Conservation (phyloP, 2,797 vertebrate species). For the Rhinella marina region DNA sequence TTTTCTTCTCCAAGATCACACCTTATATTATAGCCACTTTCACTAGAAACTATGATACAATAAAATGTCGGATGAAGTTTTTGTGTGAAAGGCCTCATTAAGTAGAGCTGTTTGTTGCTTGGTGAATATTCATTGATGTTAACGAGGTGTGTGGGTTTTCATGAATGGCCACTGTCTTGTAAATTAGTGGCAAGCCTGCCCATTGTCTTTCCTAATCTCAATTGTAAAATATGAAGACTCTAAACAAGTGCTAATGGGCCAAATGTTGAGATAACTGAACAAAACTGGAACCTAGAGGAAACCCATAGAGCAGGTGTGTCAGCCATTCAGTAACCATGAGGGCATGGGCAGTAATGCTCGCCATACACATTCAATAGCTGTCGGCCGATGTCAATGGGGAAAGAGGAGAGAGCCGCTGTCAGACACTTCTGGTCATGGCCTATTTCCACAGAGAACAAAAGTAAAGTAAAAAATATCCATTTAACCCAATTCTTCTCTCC, state of each 20-base stretch:
- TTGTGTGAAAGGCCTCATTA: constrained; percentile 72
- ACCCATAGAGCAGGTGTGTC: background rate
- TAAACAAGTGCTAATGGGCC: constrained; percentile 71
- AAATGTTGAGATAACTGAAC: constrained; percentile 69
- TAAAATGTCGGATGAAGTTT: constrained; percentile 3
- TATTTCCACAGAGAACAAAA: too few species aligned
- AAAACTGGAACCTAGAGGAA: background rate
- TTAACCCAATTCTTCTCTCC: too few species aligned
- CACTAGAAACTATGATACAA: constrained; percentile 45
- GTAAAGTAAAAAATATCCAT: too few species aligned
- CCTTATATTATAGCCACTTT: constrained; percentile 26
- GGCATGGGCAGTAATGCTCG: background rate
- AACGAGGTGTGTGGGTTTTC: constrained; percentile 64
- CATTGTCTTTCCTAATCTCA: constrained; percentile 69
- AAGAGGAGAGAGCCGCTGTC: too few species aligned
- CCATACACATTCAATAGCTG: too few species aligned
- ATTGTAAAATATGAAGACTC: constrained; percentile 74
- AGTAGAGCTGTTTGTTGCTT: constrained; percentile 68
- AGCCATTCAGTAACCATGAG: background rate
- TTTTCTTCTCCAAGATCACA: too few species aligned
- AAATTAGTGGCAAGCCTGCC: constrained; percentile 70
- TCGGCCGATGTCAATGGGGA: too few species aligned
- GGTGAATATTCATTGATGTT: constrained; percentile 71
- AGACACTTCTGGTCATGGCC: too few species aligned
- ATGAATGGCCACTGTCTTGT: constrained; percentile 68